These are phyloP conservation scores for Gallirallus australis DNA, from an alignment of 2,797 vertebrate species.

Conservation along the genomic window DNA sequence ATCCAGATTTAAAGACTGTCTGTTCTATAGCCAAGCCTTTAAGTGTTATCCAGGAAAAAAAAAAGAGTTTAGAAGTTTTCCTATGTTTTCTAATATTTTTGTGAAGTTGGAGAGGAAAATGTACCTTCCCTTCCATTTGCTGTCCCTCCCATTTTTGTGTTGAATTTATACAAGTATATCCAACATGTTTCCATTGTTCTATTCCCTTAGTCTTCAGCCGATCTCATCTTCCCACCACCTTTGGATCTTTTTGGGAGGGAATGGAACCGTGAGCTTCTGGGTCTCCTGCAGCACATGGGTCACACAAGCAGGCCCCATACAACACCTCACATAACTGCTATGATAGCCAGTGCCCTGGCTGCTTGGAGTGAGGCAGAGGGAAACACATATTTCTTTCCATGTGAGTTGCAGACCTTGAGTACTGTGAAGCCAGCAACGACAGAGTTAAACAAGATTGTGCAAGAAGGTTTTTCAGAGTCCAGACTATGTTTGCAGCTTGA, in stretches of 20 bases:
- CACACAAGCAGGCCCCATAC: neutral
- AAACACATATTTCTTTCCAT: neutral
- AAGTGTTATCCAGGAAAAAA: neutral
- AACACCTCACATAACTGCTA: accelerated
- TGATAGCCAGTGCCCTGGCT: accelerated
- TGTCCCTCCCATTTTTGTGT: neutral
- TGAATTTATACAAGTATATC: neutral
- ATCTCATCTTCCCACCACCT: neutral
- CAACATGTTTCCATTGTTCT: neutral
- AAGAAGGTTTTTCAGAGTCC: slow-evolving; percentile 13
- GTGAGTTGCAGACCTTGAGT: accelerated
- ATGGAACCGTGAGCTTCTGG: neutral
- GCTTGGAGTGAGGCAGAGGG: neutral
- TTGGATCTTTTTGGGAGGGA: neutral
- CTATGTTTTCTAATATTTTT: neutral
- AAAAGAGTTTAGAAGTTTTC: neutral
- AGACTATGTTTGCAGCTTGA: neutral
- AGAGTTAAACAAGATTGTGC: slow-evolving; percentile 15
- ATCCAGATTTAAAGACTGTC: neutral
- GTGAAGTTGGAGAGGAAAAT: neutral
- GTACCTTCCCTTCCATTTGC: neutral
- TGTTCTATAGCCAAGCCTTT: neutral
- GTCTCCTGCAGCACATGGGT: neutral
- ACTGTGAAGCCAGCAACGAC: neutral
- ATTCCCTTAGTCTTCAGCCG: neutral